Conservation (phyloP, 2,113 vertebrate genomes). For the Cyrtonyx montezumae region DNA sequence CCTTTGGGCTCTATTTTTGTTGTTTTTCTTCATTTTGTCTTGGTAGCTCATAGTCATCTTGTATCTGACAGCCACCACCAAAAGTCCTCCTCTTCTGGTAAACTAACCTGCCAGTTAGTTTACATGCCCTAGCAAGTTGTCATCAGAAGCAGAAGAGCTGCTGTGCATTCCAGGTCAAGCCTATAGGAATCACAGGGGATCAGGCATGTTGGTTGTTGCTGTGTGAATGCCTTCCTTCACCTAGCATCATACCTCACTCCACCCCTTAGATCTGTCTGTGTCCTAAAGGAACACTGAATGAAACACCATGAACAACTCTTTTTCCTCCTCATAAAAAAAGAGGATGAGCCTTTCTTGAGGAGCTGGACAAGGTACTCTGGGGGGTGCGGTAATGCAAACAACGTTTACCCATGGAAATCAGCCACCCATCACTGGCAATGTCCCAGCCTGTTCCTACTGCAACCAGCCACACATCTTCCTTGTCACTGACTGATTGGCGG, state of each 20-base stretch:
- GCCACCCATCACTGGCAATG: neutral
- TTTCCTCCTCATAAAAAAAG: neutral
- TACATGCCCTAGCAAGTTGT: neutral
- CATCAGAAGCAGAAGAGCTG: neutral
- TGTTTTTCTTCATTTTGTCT: neutral
- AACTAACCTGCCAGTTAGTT: neutral
- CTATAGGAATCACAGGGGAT: neutral
- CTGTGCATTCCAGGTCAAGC: neutral
- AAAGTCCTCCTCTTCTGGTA: neutral
- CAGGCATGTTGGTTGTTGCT: neutral
- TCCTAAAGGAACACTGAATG: neutral
- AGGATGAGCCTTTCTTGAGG: neutral
- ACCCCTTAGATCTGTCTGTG: neutral
- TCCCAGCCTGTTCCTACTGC: constrained; percentile 16
- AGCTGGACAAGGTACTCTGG: neutral
- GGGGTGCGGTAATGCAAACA: neutral
- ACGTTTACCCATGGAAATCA: constrained; percentile 46
- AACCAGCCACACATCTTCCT: constrained; percentile 48
- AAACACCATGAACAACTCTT: neutral
- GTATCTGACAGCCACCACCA: neutral
- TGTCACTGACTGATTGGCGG: constrained; percentile 36
- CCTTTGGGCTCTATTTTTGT: neutral
- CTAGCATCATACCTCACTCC: neutral
- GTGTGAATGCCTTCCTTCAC: neutral
- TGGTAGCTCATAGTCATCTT: neutral